These are phyloP conservation scores for Halcyon senegalensis DNA, from an alignment of 2,113 vertebrate genomes.

Conservation along the genomic window DNA sequence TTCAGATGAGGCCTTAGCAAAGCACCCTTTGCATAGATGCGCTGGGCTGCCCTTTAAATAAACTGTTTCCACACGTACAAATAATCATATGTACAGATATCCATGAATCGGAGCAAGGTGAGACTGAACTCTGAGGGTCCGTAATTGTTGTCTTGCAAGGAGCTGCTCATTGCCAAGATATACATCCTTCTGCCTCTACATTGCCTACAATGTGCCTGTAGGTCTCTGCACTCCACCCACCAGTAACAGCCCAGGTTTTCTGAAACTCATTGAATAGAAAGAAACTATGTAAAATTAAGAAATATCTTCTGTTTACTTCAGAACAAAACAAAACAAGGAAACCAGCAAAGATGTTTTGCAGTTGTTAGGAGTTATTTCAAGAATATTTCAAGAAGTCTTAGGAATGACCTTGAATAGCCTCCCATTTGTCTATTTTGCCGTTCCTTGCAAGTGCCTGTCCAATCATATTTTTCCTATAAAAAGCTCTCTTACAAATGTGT, in stretches of 20 bases:
- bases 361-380: conserved; percentile 44
- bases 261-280: background rate
- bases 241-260: background rate
- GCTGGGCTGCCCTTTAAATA: background rate
- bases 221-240: background rate
- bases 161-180: background rate
- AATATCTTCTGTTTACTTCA: conserved; percentile 22
- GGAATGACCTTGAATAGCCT: conserved; percentile 27
- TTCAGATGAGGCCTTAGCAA: background rate
- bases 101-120: background rate
- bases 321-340: conserved; percentile 31
- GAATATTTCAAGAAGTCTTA: conserved; percentile 9
- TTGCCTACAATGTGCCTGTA: background rate
- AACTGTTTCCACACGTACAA: background rate
- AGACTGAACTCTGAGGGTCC: background rate
- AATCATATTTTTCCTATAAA: conserved; percentile 56
- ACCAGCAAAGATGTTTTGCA: conserved; percentile 32
- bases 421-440: background rate
- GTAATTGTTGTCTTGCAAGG: background rate
- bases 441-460: conserved; percentile 3
- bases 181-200: background rate
- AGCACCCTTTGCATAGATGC: background rate
- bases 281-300: conserved; percentile 16
- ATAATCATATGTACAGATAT: background rate
- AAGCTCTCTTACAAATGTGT: background rate